Evolutionary conservation across 2,888 invertebrate genomes (phyloP), one percentile per base, ranked within the genome.

Genomic region (Anthophora plumipes): DNA sequence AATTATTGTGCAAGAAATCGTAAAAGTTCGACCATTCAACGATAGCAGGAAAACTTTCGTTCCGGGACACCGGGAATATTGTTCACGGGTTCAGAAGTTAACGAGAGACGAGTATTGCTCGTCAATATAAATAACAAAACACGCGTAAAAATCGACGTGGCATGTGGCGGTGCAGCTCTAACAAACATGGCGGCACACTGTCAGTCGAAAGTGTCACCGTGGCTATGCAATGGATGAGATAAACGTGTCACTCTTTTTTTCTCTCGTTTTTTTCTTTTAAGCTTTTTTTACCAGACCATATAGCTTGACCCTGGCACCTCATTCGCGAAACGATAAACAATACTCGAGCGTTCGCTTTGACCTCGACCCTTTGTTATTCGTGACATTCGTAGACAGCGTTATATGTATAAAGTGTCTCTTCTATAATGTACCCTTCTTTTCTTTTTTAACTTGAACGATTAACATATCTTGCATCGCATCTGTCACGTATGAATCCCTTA

Each of bases 281-380:
- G 20, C 14, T 70, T 50, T n/a, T 64, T 66, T 75, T 41, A 50
- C 1, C 60, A 82, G 66, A 82, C 59, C 25, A 59, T 48, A 72
- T 46, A 69, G 22, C 43, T 46, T 39, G 80, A 75, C 77, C 74
- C 64, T 71, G 77, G 17, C 43, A 55, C 12, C 50, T 50, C 48
- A 41, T 60, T 77, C 48, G 54, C 59, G 70, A 46, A 57, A 71
- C 43, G 69, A 82, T 80, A 69, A 82, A 82, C 55, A 72, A 80
- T 80, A 54, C 64, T 25, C 31, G n/a, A 67, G 39, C 37, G 25
- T 54, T 52, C 41, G 57, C 39, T 43, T 68, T 64, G 71, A 85
- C 74, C 70, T 64, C 52, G 64, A 78, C 63, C 72, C 14, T 79
- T 50, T 39, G 39, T 61, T 63, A 57, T 46, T 39, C 55, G 8